Conservation (phyloP, 2,797 vertebrate species). For the Platyrinchus mystaceus region DNA sequence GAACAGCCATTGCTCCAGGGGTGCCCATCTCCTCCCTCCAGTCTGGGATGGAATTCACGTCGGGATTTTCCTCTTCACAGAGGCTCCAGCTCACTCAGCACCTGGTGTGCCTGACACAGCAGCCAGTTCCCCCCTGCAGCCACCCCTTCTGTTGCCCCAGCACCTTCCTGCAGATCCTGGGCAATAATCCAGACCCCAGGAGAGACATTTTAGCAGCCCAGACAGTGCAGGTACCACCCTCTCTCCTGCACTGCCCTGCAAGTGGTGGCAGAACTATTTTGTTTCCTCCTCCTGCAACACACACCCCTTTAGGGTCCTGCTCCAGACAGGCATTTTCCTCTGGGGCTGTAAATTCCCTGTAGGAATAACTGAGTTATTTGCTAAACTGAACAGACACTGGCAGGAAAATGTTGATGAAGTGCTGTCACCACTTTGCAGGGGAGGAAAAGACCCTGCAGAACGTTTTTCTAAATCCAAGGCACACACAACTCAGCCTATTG, state of each 20-base stretch:
- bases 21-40: background rate
- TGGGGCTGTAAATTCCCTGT: too few species aligned
- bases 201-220: background rate
- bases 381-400: background rate
- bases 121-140: too few species aligned
- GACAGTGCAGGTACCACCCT: too few species aligned
- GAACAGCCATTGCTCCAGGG: background rate
- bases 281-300: background rate
- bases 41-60: too few species aligned
- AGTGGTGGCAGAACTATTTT: background rate
- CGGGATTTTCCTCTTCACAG: too few species aligned
- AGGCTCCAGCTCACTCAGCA: too few species aligned
- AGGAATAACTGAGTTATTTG: background rate
- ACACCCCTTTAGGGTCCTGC: background rate
- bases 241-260: background rate
- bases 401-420: background rate
- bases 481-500: background rate
- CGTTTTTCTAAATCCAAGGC: background rate
- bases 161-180: too few species aligned
- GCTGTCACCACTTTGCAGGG: background rate
- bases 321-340: background rate
- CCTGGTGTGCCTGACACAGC: too few species aligned
- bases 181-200: too few species aligned
- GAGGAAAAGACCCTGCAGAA: too few species aligned
- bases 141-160: too few species aligned